Evolutionary conservation across 2,888 invertebrate species (phyloP).

Genomic region (Pollenia angustigena): DNA sequence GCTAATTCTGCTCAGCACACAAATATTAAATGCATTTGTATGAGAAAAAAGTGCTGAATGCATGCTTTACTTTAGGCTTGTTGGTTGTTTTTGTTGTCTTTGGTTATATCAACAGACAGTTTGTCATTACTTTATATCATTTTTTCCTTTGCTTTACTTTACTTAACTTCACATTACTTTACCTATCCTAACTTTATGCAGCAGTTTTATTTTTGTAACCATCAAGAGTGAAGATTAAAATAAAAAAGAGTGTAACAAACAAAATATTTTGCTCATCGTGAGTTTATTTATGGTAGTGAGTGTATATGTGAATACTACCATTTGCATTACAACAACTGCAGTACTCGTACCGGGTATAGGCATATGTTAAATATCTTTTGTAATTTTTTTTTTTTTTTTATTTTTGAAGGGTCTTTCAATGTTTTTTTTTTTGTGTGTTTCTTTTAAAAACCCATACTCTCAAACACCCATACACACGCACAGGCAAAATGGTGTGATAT

Average conservation of each 20-base stretch:
- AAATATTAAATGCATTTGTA: neutral
- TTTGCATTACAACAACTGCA: constrained; percentile 2
- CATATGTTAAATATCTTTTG: constrained; percentile 63
- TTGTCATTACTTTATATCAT: constrained; percentile 47
- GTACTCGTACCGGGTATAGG: constrained; percentile 27
- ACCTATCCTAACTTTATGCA: constrained; percentile 70
- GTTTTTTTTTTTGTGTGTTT: constrained; percentile 10
- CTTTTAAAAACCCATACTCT: constrained; percentile 31
- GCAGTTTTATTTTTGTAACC: constrained; percentile 44
- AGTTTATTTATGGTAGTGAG: constrained; percentile 42
- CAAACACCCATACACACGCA: constrained; percentile 32
- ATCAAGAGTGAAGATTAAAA: constrained; percentile 38
- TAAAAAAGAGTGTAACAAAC: constrained; percentile 25
- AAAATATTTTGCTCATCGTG: constrained; percentile 56
- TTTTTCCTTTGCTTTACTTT: constrained; percentile 50
- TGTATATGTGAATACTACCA: constrained; percentile 7
- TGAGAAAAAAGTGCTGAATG: neutral
- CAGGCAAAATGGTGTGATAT: constrained; percentile 35
- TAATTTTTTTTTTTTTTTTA: constrained; percentile 15
- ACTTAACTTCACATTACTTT: constrained; percentile 59
- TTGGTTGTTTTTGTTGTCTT: constrained; percentile 28
- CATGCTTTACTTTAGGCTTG: constrained; percentile 11
- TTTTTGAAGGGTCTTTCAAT: constrained; percentile 67
- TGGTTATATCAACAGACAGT: constrained; percentile 37
- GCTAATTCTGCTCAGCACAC: constrained; percentile 23